These are phyloP conservation scores for Nematostella vectensis DNA, from an alignment of 92 coral and sea anemone species.

Conservation along the genomic window DNA sequence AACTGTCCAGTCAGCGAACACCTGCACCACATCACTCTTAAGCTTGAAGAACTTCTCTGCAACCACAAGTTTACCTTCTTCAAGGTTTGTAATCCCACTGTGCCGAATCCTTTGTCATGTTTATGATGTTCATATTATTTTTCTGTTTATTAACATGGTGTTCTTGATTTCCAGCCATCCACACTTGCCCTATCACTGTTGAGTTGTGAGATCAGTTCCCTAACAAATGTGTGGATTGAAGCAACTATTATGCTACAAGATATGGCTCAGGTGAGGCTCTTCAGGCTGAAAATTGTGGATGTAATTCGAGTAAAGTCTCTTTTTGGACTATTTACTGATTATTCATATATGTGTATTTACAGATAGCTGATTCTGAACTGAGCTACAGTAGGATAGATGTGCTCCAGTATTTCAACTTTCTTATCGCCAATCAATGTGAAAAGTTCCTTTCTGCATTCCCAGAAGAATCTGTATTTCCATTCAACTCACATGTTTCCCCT, in stretches of 20 bases:
- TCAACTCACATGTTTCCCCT: neutral
- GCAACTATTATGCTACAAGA: conserved; percentile 49
- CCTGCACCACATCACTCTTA: conserved; percentile 52
- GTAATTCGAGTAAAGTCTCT: too few species aligned
- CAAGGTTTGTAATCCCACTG: conserved; percentile 24
- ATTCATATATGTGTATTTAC: conserved; percentile 5
- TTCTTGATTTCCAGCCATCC: conserved; percentile 31
- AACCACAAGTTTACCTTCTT: conserved; percentile 42
- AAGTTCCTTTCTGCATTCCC: conserved; percentile 4
- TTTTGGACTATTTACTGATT: too few species aligned
- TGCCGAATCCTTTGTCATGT: neutral
- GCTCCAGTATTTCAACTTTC: conserved; percentile 31
- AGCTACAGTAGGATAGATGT: conserved; percentile 47
- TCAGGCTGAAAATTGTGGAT: too few species aligned
- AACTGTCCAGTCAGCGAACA: conserved; percentile 69
- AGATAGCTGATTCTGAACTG: conserved; percentile 62
- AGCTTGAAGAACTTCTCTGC: conserved; percentile 52
- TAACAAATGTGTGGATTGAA: conserved; percentile 46
- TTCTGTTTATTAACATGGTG: too few species aligned
- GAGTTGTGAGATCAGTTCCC: conserved; percentile 39
- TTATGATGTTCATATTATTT: neutral
- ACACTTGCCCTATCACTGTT: conserved; percentile 51
- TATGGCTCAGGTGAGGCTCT: conserved; percentile 46
- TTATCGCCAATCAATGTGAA: conserved; percentile 7
- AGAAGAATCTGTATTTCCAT: neutral